Base-by-base conservation (phyloP, 1,140 invertebrate genomes). In the Mya arenaria region DNA sequence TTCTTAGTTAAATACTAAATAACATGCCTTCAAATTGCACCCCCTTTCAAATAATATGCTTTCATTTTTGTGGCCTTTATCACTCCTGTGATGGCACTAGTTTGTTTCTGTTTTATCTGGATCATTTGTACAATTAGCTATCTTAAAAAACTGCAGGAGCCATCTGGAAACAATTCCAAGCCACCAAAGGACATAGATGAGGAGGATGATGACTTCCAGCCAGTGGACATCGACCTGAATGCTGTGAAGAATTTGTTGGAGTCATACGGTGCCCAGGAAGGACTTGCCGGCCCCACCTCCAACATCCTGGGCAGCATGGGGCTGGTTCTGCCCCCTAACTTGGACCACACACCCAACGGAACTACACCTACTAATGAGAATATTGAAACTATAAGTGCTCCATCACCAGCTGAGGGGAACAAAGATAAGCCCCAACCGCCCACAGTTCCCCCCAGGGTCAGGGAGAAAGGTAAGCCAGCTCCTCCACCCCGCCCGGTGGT, bases 211-310 rank as follows among this genome's bases (percentile, higher is more conserved):
- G 96, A 97, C 90, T 95, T 97, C n/a, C 92, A 94, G 13, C 92
- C 97, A 4, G 96, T 98, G 5, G 95, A 97, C 90, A 95, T 95
- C 83, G 97, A 98, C 91, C 94, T 96, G 75, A 96, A 95, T 86
- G 94, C 95, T 34, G 92, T 97, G 41, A 95, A 96, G 82, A 97
- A 98, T 91, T 96, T 98, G 84, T 92, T 97, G 83, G 95, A 96
- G 90, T 97, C 97, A 83, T 96, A 96, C 88, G 94, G 95, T 86
- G 95, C 95, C 74, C 97, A 99, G 92, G 94, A 96, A 84, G 95
- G 96, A 30, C 25, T 93, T 13, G 94, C 96, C 30, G 98, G 98
- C 13, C 97, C 98, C 4, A 95, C 96, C 2, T 96, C 96, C 83
- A 98, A 96, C 91, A 94, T 99, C 66, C 94, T 99, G 23, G 95